A percentile compares a stretch with the other conserved stretches of the same genome.
Conservation (phyloP, 2,888 invertebrate species). For the Thera britannica region DNA sequence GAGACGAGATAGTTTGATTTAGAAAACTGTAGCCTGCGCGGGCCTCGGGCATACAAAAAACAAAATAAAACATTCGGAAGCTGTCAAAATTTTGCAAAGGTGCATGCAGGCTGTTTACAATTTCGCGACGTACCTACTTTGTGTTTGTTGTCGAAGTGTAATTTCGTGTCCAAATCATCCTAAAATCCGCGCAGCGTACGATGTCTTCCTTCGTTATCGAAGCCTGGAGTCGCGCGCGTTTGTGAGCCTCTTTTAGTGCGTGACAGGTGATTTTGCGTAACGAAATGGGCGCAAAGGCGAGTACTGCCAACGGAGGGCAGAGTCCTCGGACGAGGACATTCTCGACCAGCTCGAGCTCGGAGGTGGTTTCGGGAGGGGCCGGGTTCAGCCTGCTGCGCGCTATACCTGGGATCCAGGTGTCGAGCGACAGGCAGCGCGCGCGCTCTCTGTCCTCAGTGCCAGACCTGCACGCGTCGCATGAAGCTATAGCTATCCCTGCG, state of each 20-base stretch:
- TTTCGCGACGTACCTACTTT: slow-evolving; percentile 68
- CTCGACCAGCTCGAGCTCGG: slow-evolving; percentile 89
- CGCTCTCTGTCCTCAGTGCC: slow-evolving; percentile 93
- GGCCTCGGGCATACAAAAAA: neutral
- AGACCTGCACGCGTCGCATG: slow-evolving; percentile 87
- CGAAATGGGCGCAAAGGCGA: slow-evolving; percentile 93
- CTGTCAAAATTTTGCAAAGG: slow-evolving; percentile 83
- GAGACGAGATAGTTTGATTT: neutral
- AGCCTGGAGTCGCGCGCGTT: slow-evolving; percentile 73
- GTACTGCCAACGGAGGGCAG: slow-evolving; percentile 91
- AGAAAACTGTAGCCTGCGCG: neutral
- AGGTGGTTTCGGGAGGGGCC: slow-evolving; percentile 85
- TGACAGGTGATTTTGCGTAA: slow-evolving; percentile 80
- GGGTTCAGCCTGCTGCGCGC: slow-evolving; percentile 89
- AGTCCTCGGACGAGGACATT: slow-evolving; percentile 90
- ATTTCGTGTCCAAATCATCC: slow-evolving; percentile 56
- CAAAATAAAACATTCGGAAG: slow-evolving; percentile 38
- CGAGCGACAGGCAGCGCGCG: slow-evolving; percentile 92
- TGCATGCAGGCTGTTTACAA: slow-evolving; percentile 83
- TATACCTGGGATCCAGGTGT: slow-evolving; percentile 89
- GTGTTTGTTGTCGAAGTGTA: slow-evolving; percentile 67
- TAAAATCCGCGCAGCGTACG: slow-evolving; percentile 63
- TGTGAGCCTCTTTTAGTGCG: slow-evolving; percentile 70
- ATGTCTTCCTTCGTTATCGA: slow-evolving; percentile 80
- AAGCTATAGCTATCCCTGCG: slow-evolving; percentile 86